Conservation (phyloP, 1,140 invertebrate genomes). For the Drosophila carrolli region DNA sequence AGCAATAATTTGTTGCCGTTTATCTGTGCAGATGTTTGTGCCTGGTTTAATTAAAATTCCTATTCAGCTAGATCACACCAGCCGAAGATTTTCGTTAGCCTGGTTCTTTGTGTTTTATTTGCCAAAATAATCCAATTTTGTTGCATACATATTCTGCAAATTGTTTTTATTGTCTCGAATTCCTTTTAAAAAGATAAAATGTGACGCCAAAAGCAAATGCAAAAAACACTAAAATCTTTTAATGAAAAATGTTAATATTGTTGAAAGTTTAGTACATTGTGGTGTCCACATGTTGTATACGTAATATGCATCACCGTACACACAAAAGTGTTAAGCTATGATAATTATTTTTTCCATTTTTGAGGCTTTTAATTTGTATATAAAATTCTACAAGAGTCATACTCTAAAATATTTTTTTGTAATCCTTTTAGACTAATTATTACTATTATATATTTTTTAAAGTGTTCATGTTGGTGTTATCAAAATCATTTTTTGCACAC, state of each 20-base stretch:
- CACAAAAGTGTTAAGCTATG: no score
- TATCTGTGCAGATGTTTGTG: slow-evolving; percentile 17
- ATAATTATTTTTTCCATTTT: no score
- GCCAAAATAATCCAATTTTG: slow-evolving; percentile 49
- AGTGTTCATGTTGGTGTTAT: no score
- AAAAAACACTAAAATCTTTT: slow-evolving; percentile 11
- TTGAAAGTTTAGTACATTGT: not conserved
- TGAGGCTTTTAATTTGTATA: no score
- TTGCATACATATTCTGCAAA: slow-evolving; percentile 24
- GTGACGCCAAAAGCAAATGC: slow-evolving; percentile 4
- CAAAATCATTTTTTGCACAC: no score
- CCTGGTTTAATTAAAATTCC: slow-evolving; percentile 75
- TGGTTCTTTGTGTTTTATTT: slow-evolving; percentile 21
- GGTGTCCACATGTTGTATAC: not conserved
- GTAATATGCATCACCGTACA: not conserved
- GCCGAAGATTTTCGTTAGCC: slow-evolving; percentile 27
- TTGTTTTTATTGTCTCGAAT: slow-evolving; percentile 37
- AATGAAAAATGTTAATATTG: slow-evolving; percentile 21
- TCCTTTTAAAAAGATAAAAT: slow-evolving; percentile 19
- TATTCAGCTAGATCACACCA: slow-evolving; percentile 29
- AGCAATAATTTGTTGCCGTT: slow-evolving; percentile 50
- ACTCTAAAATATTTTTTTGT: no score
- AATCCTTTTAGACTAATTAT: no score
- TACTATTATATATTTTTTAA: no score
- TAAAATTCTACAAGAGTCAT: no score